Percentiles rank a stretch among this genome's conserved stretches.
Conservation (phyloP, 2,113 vertebrate species). For the Fulmarus glacialis region DNA sequence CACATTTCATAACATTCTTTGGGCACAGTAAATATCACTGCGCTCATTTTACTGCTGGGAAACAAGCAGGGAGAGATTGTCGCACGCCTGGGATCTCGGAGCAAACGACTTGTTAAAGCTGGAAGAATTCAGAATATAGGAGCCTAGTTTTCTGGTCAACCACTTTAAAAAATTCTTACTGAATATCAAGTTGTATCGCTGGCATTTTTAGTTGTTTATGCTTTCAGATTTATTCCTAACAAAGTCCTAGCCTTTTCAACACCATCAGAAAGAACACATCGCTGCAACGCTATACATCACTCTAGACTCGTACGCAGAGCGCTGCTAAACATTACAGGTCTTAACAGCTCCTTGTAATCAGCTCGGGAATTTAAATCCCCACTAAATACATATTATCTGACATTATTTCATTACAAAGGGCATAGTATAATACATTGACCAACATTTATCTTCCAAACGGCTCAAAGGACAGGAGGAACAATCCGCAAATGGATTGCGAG, state of each 20-base stretch:
- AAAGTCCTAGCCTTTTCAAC: neutral
- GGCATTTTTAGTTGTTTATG: neutral
- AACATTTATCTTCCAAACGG: slow-evolving; percentile 62
- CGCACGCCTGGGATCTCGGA: accelerated
- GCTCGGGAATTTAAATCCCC: slow-evolving; percentile 59
- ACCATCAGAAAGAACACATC: neutral
- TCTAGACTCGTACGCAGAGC: neutral
- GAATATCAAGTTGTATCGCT: neutral
- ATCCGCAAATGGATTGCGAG: neutral
- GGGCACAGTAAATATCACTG: neutral
- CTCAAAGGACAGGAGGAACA: slow-evolving; percentile 22
- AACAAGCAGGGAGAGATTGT: accelerated
- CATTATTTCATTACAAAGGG: slow-evolving; percentile 69
- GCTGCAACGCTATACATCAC: accelerated
- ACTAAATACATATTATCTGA: slow-evolving; percentile 57
- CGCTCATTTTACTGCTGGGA: neutral
- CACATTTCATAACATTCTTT: neutral
- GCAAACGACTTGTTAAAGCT: neutral
- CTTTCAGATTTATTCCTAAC: neutral
- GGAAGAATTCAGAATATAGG: neutral
- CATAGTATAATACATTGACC: slow-evolving; percentile 49
- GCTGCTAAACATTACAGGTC: neutral
- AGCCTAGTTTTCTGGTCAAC: neutral
- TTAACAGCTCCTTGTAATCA: slow-evolving; percentile 49
- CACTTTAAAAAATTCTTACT: neutral